Evolutionary conservation across 2,888 invertebrate genomes (phyloP), one percentile per base, ranked within the genome.

Genomic region (Rhaphigaster nebulosa): DNA sequence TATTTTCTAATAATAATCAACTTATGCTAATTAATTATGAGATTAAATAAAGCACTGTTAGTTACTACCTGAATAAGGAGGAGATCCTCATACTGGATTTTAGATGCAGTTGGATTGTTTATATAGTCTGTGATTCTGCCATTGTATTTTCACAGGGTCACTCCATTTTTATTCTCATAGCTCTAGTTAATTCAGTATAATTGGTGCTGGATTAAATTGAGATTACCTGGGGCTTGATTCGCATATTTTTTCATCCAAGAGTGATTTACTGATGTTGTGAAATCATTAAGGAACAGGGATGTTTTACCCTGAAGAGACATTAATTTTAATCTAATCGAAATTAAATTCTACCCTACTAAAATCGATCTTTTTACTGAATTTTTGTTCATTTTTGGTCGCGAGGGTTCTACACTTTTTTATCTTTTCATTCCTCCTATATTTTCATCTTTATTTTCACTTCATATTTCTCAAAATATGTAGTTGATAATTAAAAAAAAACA

Each of bases 111-210:
- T 26, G 70, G 38, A 23, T 38, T 76, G 38, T 76, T 76, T 76
- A 76, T 76, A 76, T 76, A 76, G 18, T 6, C 20, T 38, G 15
- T 18, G 18, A 65, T 10, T 20, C 70, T 38, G 1, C 70, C 34
- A 76, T 76, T 76, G 34, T 76, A 23, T 70, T 38, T 76, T 38
- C 70, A 38, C 70, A 76, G 34, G 70, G 65, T 65, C 65, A 65
- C 29, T 18, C 70, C 34, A 76, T 20, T 76, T 60, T 18, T 38
- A 20, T 76, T 76, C 65, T 65, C 65, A 65, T 65, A 65, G 18
- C 29, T 29, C 18, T 12, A 29, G 70, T 76, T 76, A 38, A 70
- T 29, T 29, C 70, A 6, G 5, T 70, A 13, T 70, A 70, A 76
- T 76, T 76, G 70, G 20, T 23, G 6, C 5, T 34, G 70, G 38